Percentiles rank a stretch among this genome's conserved stretches.
Conservation (phyloP, 2,797 vertebrate species). For the Sternotherus odoratus region DNA sequence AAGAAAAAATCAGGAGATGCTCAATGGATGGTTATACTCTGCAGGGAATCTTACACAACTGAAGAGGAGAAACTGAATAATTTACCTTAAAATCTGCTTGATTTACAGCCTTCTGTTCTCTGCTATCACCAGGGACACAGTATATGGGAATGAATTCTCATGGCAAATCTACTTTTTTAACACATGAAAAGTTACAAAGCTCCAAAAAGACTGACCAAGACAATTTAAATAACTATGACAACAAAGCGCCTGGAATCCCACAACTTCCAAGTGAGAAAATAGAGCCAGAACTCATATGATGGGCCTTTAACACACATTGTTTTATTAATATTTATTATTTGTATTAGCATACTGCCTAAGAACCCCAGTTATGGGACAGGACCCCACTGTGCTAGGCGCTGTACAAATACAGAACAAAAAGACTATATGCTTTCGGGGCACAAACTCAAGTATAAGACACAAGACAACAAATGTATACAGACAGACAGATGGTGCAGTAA, state of each 20-base stretch:
- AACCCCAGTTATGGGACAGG: background rate
- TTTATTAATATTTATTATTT: background rate
- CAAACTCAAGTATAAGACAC: background rate
- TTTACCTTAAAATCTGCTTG: slow-evolving; percentile 53
- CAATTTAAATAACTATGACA: background rate
- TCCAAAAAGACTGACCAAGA: background rate
- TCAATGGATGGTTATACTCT: background rate
- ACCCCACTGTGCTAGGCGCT: rapidly evolving
- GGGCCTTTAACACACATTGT: background rate
- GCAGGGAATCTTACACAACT: background rate
- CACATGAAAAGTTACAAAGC: background rate
- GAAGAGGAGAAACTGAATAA: slow-evolving; percentile 42
- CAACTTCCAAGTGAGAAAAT: background rate
- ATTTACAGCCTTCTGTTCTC: slow-evolving; percentile 69
- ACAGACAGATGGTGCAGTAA: background rate
- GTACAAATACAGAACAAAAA: background rate
- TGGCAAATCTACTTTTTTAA: background rate
- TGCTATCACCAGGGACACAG: background rate
- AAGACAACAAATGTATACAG: background rate
- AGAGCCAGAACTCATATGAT: background rate
- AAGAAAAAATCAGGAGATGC: background rate
- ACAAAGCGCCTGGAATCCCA: background rate
- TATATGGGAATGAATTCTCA: background rate
- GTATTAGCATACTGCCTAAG: background rate
- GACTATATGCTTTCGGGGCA: background rate